Evolutionary conservation across 1,140 invertebrate genomes (phyloP).

Genomic region (Euura saliciscinereae): DNA sequence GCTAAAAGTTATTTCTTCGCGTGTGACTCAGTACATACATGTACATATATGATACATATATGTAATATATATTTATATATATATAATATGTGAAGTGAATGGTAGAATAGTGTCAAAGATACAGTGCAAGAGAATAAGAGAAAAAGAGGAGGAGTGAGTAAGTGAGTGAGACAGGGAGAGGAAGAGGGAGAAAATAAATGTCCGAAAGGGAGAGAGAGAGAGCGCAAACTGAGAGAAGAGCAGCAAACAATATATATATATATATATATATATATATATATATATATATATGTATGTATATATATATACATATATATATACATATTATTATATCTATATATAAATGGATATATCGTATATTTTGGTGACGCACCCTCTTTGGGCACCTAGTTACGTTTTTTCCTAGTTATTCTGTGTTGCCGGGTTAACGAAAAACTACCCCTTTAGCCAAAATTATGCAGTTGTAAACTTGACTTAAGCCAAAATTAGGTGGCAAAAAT

Average conservation of each 20-base stretch:
- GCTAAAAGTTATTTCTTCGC: constrained; percentile 55
- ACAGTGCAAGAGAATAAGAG: constrained; percentile 21
- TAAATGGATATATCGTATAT: no score
- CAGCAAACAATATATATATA: constrained; percentile 20
- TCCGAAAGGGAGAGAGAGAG: no score
- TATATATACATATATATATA: constrained; percentile 19
- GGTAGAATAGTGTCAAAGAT: constrained; percentile 54
- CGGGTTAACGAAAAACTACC: no score
- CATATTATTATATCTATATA: constrained; percentile 20
- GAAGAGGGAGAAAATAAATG: no score
- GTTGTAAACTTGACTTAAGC: no score
- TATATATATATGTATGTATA: constrained; percentile 20
- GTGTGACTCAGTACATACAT: constrained; percentile 58
- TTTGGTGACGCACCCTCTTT: no score
- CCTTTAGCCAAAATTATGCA: no score
- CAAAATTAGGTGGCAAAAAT: no score
- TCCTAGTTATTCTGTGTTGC: no score
- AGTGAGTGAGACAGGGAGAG: constrained; percentile 9
- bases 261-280: constrained; percentile 22
- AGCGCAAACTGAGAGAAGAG: neutral
- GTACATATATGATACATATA: constrained; percentile 51
- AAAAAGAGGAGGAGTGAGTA: constrained; percentile 12
- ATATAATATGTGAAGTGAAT: constrained; percentile 54
- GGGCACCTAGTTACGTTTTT: neutral
- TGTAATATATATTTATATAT: constrained; percentile 51